Conservation (phyloP, 2,888 invertebrate genomes). For the Ophioninae sp. region DNA sequence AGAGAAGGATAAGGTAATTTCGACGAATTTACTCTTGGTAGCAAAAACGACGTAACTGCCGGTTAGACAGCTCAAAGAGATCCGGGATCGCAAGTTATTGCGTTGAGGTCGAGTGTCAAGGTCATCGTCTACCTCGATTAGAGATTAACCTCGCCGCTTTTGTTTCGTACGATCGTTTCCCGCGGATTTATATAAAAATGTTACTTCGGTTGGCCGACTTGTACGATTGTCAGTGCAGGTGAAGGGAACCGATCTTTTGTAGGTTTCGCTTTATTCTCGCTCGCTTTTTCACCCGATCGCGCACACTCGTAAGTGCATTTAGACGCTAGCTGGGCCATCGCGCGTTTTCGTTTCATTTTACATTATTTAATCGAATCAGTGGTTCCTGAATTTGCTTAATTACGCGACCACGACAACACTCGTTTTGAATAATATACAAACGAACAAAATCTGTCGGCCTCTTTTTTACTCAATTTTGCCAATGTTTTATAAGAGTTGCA, state of each 20-base stretch:
- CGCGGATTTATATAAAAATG: constrained; percentile 5
- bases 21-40: constrained; percentile 28
- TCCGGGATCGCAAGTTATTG: constrained; percentile 55
- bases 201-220: background rate
- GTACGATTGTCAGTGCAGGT: background rate
- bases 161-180: constrained; percentile 3
- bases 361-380: background rate
- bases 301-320: background rate
- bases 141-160: constrained; percentile 17
- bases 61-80: constrained; percentile 36
- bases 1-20: constrained; percentile 42
- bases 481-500: background rate
- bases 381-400: background rate
- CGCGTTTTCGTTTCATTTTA: background rate
- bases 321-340: background rate
- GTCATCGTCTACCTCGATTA: constrained; percentile 60
- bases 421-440: background rate
- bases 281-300: background rate
- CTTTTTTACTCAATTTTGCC: background rate
- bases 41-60: constrained; percentile 52
- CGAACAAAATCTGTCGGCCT: background rate
- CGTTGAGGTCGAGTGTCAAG: constrained; percentile 62
- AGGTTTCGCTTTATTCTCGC: background rate
- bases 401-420: background rate
- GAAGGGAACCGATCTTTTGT: background rate